Conservation (phyloP, 2,888 invertebrate species). For the Mesoligia furuncula region DNA sequence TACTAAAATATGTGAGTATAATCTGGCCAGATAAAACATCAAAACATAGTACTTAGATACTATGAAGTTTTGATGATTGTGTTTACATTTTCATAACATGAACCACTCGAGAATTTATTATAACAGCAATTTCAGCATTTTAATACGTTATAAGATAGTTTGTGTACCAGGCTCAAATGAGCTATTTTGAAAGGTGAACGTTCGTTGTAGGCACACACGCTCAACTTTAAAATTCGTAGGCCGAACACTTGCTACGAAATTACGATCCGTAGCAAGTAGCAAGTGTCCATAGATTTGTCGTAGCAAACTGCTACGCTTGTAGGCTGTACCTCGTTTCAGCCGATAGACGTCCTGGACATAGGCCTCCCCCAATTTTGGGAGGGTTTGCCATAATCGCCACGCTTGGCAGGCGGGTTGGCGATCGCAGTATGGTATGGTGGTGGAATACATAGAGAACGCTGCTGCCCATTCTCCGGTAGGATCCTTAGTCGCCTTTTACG, state of each 20-base stretch:
- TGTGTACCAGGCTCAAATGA: slow-evolving; percentile 23
- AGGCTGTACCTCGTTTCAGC: too few relatives aligned
- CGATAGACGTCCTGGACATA: too few relatives aligned
- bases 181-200: background rate
- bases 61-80: slow-evolving; percentile 12
- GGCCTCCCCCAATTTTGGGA: too few relatives aligned
- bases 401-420: too few relatives aligned
- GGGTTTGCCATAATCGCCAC: too few relatives aligned
- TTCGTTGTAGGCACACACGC: background rate
- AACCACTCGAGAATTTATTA: slow-evolving; percentile 22
- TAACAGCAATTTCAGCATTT: slow-evolving; percentile 6
- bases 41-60: background rate
- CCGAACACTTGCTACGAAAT: slow-evolving; percentile 26
- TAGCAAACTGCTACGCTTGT: slow-evolving; percentile 41
- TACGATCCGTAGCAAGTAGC: slow-evolving; percentile 20
- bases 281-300: slow-evolving; percentile 28
- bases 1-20: background rate
- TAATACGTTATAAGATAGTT: background rate
- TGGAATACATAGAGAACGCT: too few relatives aligned
- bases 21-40: background rate
- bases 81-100: slow-evolving; percentile 24
- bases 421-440: too few relatives aligned
- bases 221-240: background rate
- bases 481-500: too few relatives aligned
- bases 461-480: too few relatives aligned